Percentiles rank a stretch among this genome's conserved stretches.
Conservation (phyloP, 2,113 vertebrate genomes). For the Ranitomeya imitator region DNA sequence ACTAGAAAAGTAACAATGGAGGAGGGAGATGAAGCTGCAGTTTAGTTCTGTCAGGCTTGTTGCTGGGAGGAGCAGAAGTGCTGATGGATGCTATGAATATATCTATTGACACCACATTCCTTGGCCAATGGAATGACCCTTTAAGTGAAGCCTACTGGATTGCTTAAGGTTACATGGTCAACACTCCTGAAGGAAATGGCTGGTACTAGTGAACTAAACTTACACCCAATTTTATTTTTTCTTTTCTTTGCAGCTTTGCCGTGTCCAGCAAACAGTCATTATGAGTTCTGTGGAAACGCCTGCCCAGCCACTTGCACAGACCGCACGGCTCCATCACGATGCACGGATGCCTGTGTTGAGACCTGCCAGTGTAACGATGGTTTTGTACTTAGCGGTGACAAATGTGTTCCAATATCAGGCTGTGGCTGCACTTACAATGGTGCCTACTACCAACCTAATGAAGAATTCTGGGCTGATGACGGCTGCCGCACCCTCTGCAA, state of each 20-base stretch:
- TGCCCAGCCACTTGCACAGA: conserved; percentile 74
- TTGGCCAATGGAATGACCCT: too few species aligned
- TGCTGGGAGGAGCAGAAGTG: neutral
- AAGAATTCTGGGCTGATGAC: conserved; percentile 64
- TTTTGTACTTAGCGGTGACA: conserved; percentile 64
- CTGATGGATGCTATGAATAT: neutral
- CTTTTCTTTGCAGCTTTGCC: conserved; percentile 10
- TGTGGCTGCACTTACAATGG: conserved; percentile 72
- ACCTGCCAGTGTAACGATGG: conserved; percentile 72
- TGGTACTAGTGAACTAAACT: too few species aligned
- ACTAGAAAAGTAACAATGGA: neutral
- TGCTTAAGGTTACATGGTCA: too few species aligned
- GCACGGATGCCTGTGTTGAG: conserved; percentile 67
- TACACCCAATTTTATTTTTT: neutral
- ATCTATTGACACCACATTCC: too few species aligned
- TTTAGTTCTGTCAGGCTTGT: neutral
- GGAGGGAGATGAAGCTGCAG: neutral
- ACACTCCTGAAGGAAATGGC: too few species aligned
- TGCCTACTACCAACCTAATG: conserved; percentile 55
- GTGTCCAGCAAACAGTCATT: conserved; percentile 73
- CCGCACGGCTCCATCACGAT: conserved; percentile 64
- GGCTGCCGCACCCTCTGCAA: conserved; percentile 60
- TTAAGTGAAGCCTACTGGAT: too few species aligned
- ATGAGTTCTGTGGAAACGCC: conserved; percentile 71
- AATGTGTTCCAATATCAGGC: conserved; percentile 62